Percentiles rank a stretch among this genome's conserved stretches.
phyloP scores from a whole-genome alignment of 2,888 invertebrate species.

The Stenoptilia bipunctidactyla region DNA sequence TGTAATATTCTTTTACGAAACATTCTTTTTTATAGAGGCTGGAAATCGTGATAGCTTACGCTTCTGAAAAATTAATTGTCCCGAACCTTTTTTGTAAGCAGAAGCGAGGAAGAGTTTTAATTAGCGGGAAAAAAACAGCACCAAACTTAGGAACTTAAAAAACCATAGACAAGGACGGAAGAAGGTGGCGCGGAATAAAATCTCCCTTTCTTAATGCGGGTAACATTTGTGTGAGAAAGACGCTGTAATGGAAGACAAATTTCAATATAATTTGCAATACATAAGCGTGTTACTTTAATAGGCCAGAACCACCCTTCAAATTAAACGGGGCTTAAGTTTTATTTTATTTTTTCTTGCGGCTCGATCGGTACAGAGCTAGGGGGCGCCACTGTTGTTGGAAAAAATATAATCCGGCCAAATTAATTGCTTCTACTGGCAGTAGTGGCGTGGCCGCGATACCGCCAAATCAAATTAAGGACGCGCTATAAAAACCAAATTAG shows the following conservation, averaged over 20 bases:
- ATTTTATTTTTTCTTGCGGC: slow-evolving; percentile 65
- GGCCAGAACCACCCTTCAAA: slow-evolving; percentile 73
- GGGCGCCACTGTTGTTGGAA: slow-evolving; percentile 42
- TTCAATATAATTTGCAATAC: slow-evolving; percentile 74
- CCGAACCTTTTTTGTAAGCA: slow-evolving; percentile 68
- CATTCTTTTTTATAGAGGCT: slow-evolving; percentile 50
- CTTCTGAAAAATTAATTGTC: slow-evolving; percentile 67
- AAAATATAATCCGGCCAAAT: slow-evolving; percentile 72
- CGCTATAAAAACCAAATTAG: slow-evolving; percentile 74
- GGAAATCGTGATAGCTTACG: slow-evolving; percentile 62
- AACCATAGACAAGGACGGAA: slow-evolving; percentile 66
- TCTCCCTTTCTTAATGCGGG: slow-evolving; percentile 68
- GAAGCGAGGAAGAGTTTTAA: slow-evolving; percentile 71
- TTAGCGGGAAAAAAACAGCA: slow-evolving; percentile 67
- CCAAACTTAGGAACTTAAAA: slow-evolving; percentile 67
- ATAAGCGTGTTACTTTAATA: slow-evolving; percentile 74
- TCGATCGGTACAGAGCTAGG: slow-evolving; percentile 29
- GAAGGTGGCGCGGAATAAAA: slow-evolving; percentile 53
- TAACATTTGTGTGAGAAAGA: slow-evolving; percentile 71
- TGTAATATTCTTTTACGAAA: slow-evolving; percentile 45
- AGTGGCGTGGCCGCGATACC: slow-evolving; percentile 64
- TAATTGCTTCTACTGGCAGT: slow-evolving; percentile 69
- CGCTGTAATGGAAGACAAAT: slow-evolving; percentile 72
- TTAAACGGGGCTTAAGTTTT: slow-evolving; percentile 73
- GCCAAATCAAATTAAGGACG: slow-evolving; percentile 72